Evolutionary conservation across 2,888 invertebrate genomes (phyloP).

Genomic region (Pristionchus fissidentatus): DNA sequence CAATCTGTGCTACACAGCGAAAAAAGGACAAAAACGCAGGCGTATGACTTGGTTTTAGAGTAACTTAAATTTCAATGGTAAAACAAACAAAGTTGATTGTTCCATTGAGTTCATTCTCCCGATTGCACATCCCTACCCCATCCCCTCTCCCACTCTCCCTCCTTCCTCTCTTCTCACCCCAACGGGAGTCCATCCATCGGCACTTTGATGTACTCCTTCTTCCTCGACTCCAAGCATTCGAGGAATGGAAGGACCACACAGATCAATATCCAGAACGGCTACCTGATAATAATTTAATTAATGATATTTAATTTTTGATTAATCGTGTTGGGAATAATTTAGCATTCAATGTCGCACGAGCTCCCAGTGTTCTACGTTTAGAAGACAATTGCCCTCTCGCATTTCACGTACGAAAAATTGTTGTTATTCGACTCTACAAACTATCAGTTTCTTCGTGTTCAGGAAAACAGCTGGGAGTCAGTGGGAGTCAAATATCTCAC

Average conservation of each 20-base stretch:
- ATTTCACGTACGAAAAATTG: background rate
- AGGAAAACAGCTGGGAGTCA: too few relatives aligned
- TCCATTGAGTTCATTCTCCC: too few relatives aligned
- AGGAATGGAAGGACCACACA: slow-evolving; percentile 98
- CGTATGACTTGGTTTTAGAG: too few relatives aligned
- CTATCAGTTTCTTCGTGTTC: background rate
- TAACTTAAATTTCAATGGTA: too few relatives aligned
- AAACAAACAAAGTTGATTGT: too few relatives aligned
- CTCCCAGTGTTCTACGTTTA: background rate
- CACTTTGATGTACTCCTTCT: slow-evolving; percentile 83
- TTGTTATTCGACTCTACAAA: background rate
- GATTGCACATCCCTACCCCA: too few relatives aligned
- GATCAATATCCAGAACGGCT: slow-evolving; percentile 94
- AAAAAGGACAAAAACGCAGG: too few relatives aligned
- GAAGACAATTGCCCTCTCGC: background rate
- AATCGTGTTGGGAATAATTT: background rate
- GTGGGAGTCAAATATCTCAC: slow-evolving; percentile 37
- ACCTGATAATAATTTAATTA: slow-evolving; percentile 80
- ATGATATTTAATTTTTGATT: background rate
- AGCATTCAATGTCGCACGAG: background rate
- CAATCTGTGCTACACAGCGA: too few relatives aligned
- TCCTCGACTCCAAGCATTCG: slow-evolving; percentile 91
- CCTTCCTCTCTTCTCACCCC: slow-evolving; percentile 40
- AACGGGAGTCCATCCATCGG: slow-evolving; percentile 66
- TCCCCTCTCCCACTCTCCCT: too few relatives aligned